Evolutionary conservation across 2,113 vertebrate genomes (phyloP), one percentile per base, ranked within the genome.

Genomic region (Thinocorus orbignyianus): DNA sequence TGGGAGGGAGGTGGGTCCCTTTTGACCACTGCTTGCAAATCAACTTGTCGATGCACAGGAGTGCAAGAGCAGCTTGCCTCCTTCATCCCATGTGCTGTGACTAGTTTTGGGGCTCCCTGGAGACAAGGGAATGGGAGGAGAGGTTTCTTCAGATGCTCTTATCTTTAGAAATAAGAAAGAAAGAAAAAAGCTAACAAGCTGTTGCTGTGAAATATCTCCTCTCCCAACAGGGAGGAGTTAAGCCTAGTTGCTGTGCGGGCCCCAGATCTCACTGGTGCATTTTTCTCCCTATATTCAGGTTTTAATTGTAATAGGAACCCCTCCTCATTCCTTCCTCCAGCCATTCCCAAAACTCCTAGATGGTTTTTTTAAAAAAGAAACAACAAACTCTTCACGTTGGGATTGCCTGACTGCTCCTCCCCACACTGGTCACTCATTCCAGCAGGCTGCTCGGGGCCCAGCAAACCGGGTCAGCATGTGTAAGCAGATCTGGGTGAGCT

Each of bases 1-100:
- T 15, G 51, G 81, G 62, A 64, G 79, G 62, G 88, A 82, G 20
- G n/a, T 41, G 41, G 48, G 22, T 74, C 81, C 66, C 51, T 93
- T 82, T 84, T 91, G 89, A 92, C 28, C 91, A 73, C 95, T 97
- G 96, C 96, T 94, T 96, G 94, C 96, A 97, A 92, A 79, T 37
- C 60, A 66, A 82, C 54, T 77, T 88, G 52, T 60, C 72, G 54
- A 15, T 62, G 46, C 48, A 31, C 31, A 64, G 84, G 83, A 62
- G 77, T 22, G 46, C 80, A 55, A 91, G 87, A 93, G 90, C 83
- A 93, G 94, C 79, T 94, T 95, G 91, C 39, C 94, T 95, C 57
- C 66, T 94, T 80, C 96, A 96, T 96, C 93, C 62, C 91, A 91
- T 90, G 74, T 93, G 94, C 84, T 91, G 10, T 95, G 91, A 68